A percentile compares a stretch with the other conserved stretches of the same genome.
Evolutionary conservation across 2,113 vertebrate genomes (phyloP).

Genomic region (Upupa epops): DNA sequence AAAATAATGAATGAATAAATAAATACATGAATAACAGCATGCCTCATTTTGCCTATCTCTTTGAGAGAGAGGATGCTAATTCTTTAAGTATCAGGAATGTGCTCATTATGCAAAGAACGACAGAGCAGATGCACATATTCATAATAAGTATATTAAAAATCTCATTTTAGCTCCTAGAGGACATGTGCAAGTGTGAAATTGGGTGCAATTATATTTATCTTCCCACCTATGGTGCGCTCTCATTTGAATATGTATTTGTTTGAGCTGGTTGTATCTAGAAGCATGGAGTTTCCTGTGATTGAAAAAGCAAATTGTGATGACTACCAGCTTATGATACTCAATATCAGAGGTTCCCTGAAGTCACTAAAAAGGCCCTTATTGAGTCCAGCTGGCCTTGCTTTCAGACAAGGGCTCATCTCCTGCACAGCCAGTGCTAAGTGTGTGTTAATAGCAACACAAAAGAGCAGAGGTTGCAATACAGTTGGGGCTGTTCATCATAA

Average conservation of each 20-base stretch:
- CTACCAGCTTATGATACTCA: background rate
- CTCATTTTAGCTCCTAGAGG: conserved; percentile 42
- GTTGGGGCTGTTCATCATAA: background rate
- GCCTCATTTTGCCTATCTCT: conserved; percentile 37
- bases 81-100: conserved; percentile 53
- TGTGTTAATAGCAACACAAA: background rate
- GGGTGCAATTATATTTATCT: conserved; percentile 47
- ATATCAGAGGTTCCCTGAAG: background rate
- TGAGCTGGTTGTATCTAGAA: background rate
- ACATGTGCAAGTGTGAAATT: conserved; percentile 43
- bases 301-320: conserved; percentile 12
- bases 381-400: background rate
- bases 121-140: conserved; percentile 49
- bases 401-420: background rate
- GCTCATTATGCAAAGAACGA: conserved; percentile 46
- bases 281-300: conserved; percentile 5
- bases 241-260: conserved; percentile 27
- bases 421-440: background rate
- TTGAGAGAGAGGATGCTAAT: conserved; percentile 31
- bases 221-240: conserved; percentile 8
- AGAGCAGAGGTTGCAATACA: background rate
- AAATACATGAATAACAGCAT: conserved; percentile 45
- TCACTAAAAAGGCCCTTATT: background rate
- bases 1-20: conserved; percentile 58
- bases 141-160: conserved; percentile 58